Percentiles rank a stretch among this genome's conserved stretches.
These are phyloP conservation scores for Limnephilus lunatus DNA, from an alignment of 2,888 invertebrate genomes.

Conservation along the genomic window DNA sequence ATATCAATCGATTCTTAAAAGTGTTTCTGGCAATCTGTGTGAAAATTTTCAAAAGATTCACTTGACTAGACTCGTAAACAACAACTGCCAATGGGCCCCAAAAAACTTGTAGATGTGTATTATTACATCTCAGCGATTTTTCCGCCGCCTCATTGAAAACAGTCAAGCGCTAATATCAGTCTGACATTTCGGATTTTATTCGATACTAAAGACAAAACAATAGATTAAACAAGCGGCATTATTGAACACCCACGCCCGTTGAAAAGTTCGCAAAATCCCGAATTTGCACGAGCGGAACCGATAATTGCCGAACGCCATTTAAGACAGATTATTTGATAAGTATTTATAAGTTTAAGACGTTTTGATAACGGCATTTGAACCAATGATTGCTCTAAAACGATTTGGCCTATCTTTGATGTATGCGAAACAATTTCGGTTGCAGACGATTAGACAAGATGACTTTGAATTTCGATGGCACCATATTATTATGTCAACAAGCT, in stretches of 20 bases:
- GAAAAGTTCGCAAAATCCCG: constrained; percentile 15
- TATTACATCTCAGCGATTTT: not conserved
- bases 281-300: not conserved
- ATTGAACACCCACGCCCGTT: constrained; percentile 30
- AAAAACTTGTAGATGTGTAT: not conserved
- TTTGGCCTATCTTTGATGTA: not conserved
- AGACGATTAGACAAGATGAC: not conserved
- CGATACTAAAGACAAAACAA: constrained; percentile 34
- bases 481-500: not conserved
- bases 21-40: not conserved
- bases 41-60: not conserved
- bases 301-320: constrained; percentile 12
- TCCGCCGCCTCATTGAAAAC: not conserved
- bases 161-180: not conserved
- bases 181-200: constrained; percentile 34
- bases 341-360: not conserved
- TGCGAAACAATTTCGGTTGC: not conserved
- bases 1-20: not conserved
- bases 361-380: not conserved
- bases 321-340: not conserved
- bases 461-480: not conserved
- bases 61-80: not conserved
- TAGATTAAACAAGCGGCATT: constrained; percentile 27
- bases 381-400: not conserved
- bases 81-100: not conserved